Evolutionary conservation across 1,140 invertebrate genomes (phyloP).

Genomic region (Rhagoletis zephyria): DNA sequence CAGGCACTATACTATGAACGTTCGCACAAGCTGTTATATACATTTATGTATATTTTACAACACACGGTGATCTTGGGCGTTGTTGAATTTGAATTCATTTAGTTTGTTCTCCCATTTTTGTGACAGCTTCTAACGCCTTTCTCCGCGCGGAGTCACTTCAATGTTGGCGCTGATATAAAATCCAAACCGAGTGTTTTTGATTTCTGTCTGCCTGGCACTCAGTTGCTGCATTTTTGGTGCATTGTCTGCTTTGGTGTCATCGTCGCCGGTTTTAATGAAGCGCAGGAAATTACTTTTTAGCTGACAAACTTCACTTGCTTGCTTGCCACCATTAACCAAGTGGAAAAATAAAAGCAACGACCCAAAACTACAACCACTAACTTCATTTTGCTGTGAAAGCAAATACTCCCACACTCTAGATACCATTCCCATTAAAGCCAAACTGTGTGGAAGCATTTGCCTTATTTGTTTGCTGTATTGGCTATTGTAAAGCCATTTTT

Average conservation of each 20-base stretch:
- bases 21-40: too few species aligned
- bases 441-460: too few species aligned
- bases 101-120: not conserved
- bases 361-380: not conserved
- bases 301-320: not conserved
- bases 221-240: not conserved
- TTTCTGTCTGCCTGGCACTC: not conserved
- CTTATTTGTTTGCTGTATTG: too few species aligned
- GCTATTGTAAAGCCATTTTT: too few species aligned
- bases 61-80: too few species aligned
- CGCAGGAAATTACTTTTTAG: not conserved
- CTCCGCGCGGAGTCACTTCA: not conserved
- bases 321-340: not conserved
- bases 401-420: not conserved
- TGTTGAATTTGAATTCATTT: too few species aligned
- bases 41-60: too few species aligned
- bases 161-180: not conserved
- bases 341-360: not conserved
- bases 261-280: slow-evolving; percentile 11
- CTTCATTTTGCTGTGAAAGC: not conserved
- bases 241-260: not conserved
- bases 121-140: not conserved
- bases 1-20: too few species aligned
- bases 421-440: not conserved
- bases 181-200: not conserved